These are phyloP conservation scores for Burhinus bistriatus DNA, from an alignment of 2,113 vertebrate species.

Conservation along the genomic window DNA sequence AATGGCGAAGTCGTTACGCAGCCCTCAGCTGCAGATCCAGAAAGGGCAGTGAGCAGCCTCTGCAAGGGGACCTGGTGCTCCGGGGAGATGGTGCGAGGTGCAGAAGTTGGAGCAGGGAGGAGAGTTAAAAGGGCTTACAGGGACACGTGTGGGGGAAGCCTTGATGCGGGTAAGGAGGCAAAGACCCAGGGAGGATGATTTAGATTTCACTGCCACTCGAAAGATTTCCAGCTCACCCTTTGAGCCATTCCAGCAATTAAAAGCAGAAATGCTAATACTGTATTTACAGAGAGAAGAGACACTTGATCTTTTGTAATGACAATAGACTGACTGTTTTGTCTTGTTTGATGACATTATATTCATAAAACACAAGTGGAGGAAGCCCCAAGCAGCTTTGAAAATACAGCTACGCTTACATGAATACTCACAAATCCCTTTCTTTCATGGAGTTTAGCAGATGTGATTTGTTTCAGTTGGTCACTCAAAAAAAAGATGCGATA, in stretches of 20 bases:
- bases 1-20: fast-evolving
- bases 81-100: fast-evolving
- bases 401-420: neutral
- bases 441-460: neutral
- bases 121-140: neutral
- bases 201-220: neutral
- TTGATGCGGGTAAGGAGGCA: neutral
- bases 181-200: neutral
- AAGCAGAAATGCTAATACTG: neutral
- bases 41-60: neutral
- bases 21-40: neutral
- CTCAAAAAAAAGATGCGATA: neutral
- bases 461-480: neutral
- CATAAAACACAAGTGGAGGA: neutral
- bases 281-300: neutral
- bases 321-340: neutral
- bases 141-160: neutral
- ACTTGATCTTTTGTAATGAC: neutral
- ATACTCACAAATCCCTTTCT: neutral
- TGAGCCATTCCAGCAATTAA: neutral
- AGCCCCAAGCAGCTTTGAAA: neutral
- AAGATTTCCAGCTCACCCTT: neutral
- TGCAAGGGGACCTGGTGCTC: neutral
- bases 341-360: neutral
- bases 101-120: neutral